These are phyloP conservation scores for Pterocles orientalis DNA, from an alignment of 2,113 vertebrate species.

Conservation along the genomic window DNA sequence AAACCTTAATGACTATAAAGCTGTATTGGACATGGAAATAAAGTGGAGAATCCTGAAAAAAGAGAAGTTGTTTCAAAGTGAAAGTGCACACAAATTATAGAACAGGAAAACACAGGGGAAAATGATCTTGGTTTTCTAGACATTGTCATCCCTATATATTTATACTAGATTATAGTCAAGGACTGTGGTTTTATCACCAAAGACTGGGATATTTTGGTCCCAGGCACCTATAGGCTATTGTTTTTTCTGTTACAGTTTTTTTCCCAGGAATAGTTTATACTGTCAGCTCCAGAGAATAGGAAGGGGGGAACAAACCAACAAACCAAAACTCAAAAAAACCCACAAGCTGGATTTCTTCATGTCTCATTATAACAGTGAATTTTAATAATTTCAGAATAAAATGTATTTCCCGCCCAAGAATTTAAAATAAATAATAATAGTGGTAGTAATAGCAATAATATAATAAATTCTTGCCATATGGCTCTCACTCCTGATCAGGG, in stretches of 20 bases:
- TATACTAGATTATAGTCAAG: not conserved
- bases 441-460: not conserved
- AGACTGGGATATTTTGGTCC: not conserved
- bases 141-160: not conserved
- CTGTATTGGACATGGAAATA: not conserved
- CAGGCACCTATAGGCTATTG: not conserved
- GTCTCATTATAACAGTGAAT: not conserved
- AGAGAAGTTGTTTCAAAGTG: not conserved
- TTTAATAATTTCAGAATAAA: slow-evolving; percentile 26
- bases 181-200: not conserved
- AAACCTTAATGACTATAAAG: not conserved
- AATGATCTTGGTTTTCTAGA: not conserved
- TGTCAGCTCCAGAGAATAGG: not conserved
- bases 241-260: not conserved
- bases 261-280: not conserved
- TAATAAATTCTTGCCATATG: not conserved
- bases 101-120: not conserved
- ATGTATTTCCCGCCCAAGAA: not conserved
- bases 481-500: not conserved
- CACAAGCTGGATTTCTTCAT: not conserved
- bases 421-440: slow-evolving; percentile 15
- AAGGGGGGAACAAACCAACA: fast-evolving
- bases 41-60: not conserved
- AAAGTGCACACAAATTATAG: not conserved
- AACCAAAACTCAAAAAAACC: not conserved